phyloP scores from a whole-genome alignment of 2,113 vertebrate species.

The Platichthys flesus region DNA sequence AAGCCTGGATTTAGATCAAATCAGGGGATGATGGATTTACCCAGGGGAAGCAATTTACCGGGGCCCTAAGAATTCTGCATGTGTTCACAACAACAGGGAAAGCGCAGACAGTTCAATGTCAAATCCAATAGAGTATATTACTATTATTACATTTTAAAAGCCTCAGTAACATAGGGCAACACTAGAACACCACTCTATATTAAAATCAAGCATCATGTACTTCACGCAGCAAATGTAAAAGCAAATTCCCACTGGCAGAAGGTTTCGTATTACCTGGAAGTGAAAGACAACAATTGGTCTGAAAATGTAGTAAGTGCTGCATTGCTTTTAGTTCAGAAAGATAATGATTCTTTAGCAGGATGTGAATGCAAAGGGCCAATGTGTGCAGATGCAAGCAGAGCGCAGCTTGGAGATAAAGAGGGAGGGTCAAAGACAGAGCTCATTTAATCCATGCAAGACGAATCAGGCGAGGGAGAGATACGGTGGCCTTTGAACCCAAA shows the following conservation, averaged over 20 bases:
- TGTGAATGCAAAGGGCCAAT: neutral
- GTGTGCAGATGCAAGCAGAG: slow-evolving; percentile 35
- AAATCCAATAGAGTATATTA: neutral
- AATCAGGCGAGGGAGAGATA: slow-evolving; percentile 19
- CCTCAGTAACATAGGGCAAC: neutral
- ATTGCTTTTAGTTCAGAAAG: neutral
- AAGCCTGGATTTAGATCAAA: slow-evolving; percentile 34
- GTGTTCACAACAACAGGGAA: slow-evolving; percentile 21
- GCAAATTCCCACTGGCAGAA: slow-evolving; percentile 16
- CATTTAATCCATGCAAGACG: slow-evolving; percentile 46
- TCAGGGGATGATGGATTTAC: slow-evolving; percentile 34
- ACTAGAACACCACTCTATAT: neutral
- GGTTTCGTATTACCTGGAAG: neutral
- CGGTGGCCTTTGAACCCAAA: slow-evolving; percentile 45
- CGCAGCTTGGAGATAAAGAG: slow-evolving; percentile 19
- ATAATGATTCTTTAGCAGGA: neutral
- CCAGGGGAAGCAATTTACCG: slow-evolving; percentile 32
- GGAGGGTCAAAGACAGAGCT: slow-evolving; percentile 24
- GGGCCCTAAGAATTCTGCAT: slow-evolving; percentile 29
- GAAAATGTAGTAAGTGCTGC: neutral
- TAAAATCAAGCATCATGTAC: neutral
- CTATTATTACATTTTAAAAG: neutral
- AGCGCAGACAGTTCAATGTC: slow-evolving; percentile 11
- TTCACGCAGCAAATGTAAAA: neutral
- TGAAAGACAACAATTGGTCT: slow-evolving; percentile 6